These are phyloP conservation scores for Helleia helle DNA, from an alignment of 2,888 invertebrate species.

Conservation along the genomic window DNA sequence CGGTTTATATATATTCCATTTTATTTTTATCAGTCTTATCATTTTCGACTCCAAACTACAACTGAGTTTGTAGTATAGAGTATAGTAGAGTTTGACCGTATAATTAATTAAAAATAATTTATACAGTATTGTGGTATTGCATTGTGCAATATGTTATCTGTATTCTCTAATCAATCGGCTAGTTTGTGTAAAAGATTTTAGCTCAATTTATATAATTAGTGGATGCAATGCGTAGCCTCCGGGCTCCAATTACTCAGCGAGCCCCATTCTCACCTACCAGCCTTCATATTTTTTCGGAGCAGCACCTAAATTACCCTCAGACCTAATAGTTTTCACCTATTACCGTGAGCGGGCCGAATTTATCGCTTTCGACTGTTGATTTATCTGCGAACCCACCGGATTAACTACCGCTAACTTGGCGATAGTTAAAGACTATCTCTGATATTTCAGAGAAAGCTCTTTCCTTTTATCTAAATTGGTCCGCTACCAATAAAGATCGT, in stretches of 20 bases:
- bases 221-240: not conserved
- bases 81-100: too few species aligned
- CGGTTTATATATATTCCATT: too few species aligned
- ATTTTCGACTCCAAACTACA: too few species aligned
- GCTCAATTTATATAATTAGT: too few species aligned
- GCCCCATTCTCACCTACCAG: constrained; percentile 22
- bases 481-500: constrained; percentile 71
- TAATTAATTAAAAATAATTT: too few species aligned
- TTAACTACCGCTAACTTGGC: constrained; percentile 73
- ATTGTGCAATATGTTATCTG: too few species aligned
- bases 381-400: constrained; percentile 62
- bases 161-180: too few species aligned
- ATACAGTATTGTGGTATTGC: too few species aligned
- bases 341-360: constrained; percentile 61
- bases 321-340: constrained; percentile 73
- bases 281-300: constrained; percentile 47
- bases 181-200: too few species aligned
- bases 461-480: constrained; percentile 75
- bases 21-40: too few species aligned
- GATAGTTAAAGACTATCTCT: constrained; percentile 74
- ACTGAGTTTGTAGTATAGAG: too few species aligned
- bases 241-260: constrained; percentile 21
- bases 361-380: constrained; percentile 69
- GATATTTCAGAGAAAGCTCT: constrained; percentile 70
- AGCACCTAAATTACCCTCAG: constrained; percentile 52